Evolutionary conservation across 2,113 vertebrate genomes (phyloP).

Genomic region (Tragelaphus buxtoni): DNA sequence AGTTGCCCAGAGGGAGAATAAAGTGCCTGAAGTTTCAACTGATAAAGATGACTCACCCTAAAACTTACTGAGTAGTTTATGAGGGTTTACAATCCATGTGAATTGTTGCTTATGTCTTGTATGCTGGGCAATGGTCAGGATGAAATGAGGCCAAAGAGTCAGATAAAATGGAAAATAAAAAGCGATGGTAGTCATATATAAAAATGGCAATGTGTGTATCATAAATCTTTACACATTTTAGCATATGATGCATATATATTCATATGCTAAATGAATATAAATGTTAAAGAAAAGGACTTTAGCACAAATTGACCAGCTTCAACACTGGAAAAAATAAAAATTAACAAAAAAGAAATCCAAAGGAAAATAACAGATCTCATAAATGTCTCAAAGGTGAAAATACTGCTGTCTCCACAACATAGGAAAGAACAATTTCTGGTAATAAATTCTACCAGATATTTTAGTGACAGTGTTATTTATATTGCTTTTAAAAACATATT

Average conservation of each 20-base stretch:
- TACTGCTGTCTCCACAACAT: background rate
- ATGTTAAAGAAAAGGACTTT: background rate
- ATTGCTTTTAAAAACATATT: constrained; percentile 4
- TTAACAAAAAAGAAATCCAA: constrained; percentile 21
- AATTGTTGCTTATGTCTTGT: background rate
- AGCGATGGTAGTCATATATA: background rate
- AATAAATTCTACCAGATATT: background rate
- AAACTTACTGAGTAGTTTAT: background rate
- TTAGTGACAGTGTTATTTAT: background rate
- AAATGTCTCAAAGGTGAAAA: constrained; percentile 37
- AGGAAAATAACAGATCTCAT: background rate
- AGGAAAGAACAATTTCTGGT: background rate
- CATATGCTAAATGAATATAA: background rate
- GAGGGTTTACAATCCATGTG: background rate
- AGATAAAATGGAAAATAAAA: background rate
- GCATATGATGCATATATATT: background rate
- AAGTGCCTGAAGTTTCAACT: background rate
- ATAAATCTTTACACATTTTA: constrained; percentile 15
- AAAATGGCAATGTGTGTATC: background rate
- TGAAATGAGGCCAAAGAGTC: background rate
- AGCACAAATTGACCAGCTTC: background rate
- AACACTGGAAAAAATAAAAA: constrained; percentile 1
- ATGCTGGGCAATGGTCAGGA: background rate
- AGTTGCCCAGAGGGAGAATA: background rate
- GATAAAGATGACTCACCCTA: background rate